A percentile compares a stretch with the other conserved stretches of the same genome.
These are phyloP conservation scores for Nasonia oneida DNA, from an alignment of 2,888 invertebrate genomes.

Conservation along the genomic window DNA sequence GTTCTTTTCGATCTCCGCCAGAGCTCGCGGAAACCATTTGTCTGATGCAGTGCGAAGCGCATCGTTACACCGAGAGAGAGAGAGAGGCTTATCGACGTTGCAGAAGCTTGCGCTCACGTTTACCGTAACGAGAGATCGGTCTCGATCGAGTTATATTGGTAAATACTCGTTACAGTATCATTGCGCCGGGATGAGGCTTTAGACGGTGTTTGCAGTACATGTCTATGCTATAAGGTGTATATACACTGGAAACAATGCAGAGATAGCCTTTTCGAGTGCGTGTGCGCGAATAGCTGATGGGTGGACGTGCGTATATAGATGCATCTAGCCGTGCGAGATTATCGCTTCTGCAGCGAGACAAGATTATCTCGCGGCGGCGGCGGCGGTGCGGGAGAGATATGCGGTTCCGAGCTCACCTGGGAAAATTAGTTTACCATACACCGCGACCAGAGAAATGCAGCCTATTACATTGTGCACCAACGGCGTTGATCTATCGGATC, in stretches of 20 bases:
- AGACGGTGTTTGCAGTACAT: too few species aligned
- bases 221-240: too few species aligned
- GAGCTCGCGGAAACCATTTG: conserved; percentile 55
- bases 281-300: background rate
- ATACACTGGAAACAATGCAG: conserved; percentile 15
- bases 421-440: conserved; percentile 36
- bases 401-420: conserved; percentile 25
- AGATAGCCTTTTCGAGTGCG: background rate
- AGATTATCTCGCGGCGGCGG: background rate
- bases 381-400: background rate
- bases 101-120: background rate
- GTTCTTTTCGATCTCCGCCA: conserved; percentile 31
- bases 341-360: conserved; percentile 29
- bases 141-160: conserved; percentile 48
- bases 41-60: conserved; percentile 10
- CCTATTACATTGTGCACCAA: background rate
- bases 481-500: background rate
- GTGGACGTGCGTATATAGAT: conserved; percentile 1
- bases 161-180: conserved; percentile 46
- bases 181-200: background rate
- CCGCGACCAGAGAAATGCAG: background rate
- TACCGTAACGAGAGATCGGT: conserved; percentile 57
- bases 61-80: background rate
- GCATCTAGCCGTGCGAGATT: conserved; percentile 17
- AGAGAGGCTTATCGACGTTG: background rate